phyloP scores from a whole-genome alignment of 2,113 vertebrate genomes.

The Machaerirhynchus nigripectus region DNA sequence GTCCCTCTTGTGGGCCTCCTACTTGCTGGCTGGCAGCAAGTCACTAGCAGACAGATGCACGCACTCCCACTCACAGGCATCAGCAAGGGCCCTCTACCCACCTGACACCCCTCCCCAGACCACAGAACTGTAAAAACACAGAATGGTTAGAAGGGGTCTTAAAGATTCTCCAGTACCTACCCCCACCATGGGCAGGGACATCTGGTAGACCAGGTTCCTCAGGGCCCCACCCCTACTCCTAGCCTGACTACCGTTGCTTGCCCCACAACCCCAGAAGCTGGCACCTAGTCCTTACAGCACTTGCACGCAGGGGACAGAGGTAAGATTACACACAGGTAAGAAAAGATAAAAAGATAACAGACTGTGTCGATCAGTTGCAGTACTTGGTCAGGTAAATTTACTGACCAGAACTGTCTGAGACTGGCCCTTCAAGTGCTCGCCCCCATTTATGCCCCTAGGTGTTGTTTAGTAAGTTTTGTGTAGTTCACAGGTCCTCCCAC shows the following conservation, averaged over 20 bases:
- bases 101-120: rapidly evolving
- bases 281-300: neutral
- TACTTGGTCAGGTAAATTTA: neutral
- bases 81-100: neutral
- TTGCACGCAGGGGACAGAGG: neutral
- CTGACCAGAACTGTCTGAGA: neutral
- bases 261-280: rapidly evolving
- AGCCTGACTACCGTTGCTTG: neutral
- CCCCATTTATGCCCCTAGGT: neutral
- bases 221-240: too few relatives aligned
- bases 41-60: neutral
- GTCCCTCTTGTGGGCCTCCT: neutral
- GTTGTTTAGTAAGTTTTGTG: neutral
- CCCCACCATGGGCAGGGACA: neutral
- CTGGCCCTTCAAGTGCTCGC: rapidly evolving
- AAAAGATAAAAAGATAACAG: neutral
- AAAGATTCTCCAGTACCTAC: neutral
- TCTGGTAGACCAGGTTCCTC: neutral
- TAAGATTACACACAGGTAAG: neutral
- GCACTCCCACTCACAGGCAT: neutral
- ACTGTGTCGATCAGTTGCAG: too few relatives aligned
- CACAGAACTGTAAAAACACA: neutral
- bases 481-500: neutral
- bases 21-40: neutral
- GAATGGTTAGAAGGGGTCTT: neutral